Evolutionary conservation across 2,113 vertebrate genomes (phyloP).

Genomic region (Mirounga angustirostris): DNA sequence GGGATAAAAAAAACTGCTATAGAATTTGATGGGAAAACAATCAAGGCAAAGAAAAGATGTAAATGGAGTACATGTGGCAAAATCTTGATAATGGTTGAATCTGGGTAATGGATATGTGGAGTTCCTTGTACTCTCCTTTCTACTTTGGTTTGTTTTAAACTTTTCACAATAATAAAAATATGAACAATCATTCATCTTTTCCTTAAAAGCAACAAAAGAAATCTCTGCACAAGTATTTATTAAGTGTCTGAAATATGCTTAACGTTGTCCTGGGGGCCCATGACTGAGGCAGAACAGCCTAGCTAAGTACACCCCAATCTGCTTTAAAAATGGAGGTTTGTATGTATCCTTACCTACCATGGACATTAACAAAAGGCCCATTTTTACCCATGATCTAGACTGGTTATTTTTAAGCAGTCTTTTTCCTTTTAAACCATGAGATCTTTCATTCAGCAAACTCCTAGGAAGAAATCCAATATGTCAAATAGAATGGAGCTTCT

Average conservation of each 20-base stretch:
- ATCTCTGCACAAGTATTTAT: neutral
- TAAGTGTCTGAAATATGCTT: neutral
- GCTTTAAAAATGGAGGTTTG: neutral
- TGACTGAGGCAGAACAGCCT: neutral
- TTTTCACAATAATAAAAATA: neutral
- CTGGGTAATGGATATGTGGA: neutral
- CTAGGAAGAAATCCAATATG: neutral
- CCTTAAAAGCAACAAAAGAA: constrained; percentile 11
- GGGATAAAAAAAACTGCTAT: neutral
- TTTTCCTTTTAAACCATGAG: constrained; percentile 45
- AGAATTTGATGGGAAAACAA: neutral
- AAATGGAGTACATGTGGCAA: neutral
- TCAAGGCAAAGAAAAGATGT: neutral
- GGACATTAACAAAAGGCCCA: neutral
- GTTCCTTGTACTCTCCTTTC: neutral
- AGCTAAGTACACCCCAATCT: neutral
- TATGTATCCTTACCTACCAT: neutral
- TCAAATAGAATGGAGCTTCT: neutral
- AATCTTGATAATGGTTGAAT: neutral
- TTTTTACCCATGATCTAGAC: neutral
- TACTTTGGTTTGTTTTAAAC: neutral
- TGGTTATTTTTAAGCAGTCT: neutral
- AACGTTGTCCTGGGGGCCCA: neutral
- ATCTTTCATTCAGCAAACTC: neutral
- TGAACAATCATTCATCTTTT: neutral